A percentile compares a stretch with the other conserved stretches of the same genome.
Evolutionary conservation across 2,888 invertebrate genomes (phyloP).

Genomic region (Tenthredo amoena): DNA sequence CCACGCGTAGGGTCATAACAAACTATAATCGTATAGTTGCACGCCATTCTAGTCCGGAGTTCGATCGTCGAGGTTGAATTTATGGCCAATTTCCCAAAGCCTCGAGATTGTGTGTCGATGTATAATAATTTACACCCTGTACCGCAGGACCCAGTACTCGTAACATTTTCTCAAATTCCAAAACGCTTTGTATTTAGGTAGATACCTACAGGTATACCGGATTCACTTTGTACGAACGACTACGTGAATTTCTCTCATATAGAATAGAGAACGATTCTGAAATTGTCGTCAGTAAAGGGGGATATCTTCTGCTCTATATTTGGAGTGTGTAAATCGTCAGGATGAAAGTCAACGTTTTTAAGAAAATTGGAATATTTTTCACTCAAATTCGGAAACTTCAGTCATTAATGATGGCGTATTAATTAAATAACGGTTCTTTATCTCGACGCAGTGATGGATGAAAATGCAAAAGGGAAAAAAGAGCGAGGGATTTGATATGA

Average conservation of each 20-base stretch:
- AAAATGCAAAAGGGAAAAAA: neutral
- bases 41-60: constrained; percentile 40
- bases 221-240: neutral
- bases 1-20: constrained; percentile 43
- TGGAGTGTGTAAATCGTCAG: neutral
- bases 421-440: neutral
- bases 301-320: neutral
- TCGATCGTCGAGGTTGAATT: constrained; percentile 29
- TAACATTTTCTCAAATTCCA: neutral
- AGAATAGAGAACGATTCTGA: neutral
- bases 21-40: constrained; percentile 47
- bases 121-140: constrained; percentile 18
- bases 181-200: neutral
- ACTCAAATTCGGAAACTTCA: neutral
- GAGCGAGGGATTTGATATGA: neutral
- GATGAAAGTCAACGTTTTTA: neutral
- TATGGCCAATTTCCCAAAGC: constrained; percentile 23
- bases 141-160: neutral
- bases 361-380: neutral
- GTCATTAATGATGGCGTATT: neutral
- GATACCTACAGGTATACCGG: neutral
- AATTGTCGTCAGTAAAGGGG: neutral
- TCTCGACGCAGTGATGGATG: neutral
- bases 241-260: neutral
- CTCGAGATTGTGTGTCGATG: constrained; percentile 16